phyloP scores from a whole-genome alignment of 2,888 invertebrate genomes.

The Hoplodrina blanda region DNA sequence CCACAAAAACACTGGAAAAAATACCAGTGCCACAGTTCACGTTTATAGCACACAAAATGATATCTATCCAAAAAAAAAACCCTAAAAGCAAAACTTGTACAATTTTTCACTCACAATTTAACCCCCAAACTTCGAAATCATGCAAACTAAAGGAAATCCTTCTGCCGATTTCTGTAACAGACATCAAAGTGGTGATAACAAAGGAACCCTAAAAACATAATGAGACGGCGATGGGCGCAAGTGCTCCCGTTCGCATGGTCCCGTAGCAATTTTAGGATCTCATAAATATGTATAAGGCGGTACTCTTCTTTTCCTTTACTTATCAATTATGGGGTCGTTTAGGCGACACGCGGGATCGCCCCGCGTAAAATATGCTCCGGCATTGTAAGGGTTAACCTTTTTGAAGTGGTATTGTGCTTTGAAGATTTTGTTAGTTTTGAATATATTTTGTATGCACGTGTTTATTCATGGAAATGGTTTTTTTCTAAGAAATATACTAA shows the following conservation, averaged over 20 bases:
- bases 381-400: constrained; percentile 83
- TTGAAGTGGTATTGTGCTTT: constrained; percentile 68
- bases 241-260: constrained; percentile 89
- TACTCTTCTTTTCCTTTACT: constrained; percentile 90
- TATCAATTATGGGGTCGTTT: constrained; percentile 90
- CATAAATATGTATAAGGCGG: constrained; percentile 90
- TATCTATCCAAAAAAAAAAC: constrained; percentile 11
- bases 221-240: constrained; percentile 86
- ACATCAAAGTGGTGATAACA: constrained; percentile 89
- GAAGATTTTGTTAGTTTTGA: constrained; percentile 71
- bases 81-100: constrained; percentile 9
- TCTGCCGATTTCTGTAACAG: constrained; percentile 79
- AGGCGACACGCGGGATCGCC: constrained; percentile 82
- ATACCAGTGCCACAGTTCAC: background rate
- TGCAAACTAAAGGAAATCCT: constrained; percentile 80
- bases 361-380: constrained; percentile 77
- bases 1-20: background rate
- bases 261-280: constrained; percentile 88
- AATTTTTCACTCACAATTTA: constrained; percentile 62
- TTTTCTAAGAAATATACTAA: background rate
- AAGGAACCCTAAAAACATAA: constrained; percentile 89
- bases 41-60: background rate
- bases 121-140: constrained; percentile 72
- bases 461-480: constrained; percentile 13
- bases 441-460: constrained; percentile 31